Evolutionary conservation across 2,797 vertebrate species (phyloP), one percentile per base, ranked within the genome.

Genomic region (Halcyon leucocephala): DNA sequence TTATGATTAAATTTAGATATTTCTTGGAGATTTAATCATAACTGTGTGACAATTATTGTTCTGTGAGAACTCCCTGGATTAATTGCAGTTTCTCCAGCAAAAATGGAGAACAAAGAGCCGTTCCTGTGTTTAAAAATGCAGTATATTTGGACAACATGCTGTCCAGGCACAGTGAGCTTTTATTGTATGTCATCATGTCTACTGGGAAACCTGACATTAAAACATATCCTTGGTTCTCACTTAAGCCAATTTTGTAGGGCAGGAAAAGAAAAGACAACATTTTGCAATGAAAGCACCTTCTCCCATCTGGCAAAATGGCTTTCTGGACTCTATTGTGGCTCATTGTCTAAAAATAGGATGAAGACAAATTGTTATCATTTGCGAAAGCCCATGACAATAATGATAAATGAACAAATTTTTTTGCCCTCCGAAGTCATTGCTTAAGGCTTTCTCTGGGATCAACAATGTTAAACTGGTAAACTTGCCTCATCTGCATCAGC

Each of bases 341-440:
- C 99, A 99, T 99, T 99, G 99, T 99, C 99, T 99, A 99, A 99
- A 99, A 99, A 99, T 99, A 99, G 99, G 98, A 99, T 99, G 99
- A 99, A 99, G 99, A 99, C 99, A 99, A 99, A 99, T 99, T 99
- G 99, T 99, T 99, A 99, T 99, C 99, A 99, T 99, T 99, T 99
- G 99, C 99, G 98, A 99, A 99, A 99, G 99, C 99, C 99, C 99
- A 99, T 99, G 99, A 99, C 99, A 99, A 99, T 99, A 99, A 99
- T 99, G 99, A 99, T 99, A 99, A 99, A 99, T 99, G 99, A 99
- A 99, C 98, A 99, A 98, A 98, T 99, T 99, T 99, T 98, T 98
- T 98, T 98, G 98, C 99, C 99, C 98, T 99, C 99, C 99, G 99
- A 99, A 99, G 99, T 99, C 99, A 99, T 99, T 99, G 99, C 99